Evolutionary conservation across 2,888 invertebrate genomes (phyloP), one percentile per base, ranked within the genome.

Genomic region (Diaperis boleti): DNA sequence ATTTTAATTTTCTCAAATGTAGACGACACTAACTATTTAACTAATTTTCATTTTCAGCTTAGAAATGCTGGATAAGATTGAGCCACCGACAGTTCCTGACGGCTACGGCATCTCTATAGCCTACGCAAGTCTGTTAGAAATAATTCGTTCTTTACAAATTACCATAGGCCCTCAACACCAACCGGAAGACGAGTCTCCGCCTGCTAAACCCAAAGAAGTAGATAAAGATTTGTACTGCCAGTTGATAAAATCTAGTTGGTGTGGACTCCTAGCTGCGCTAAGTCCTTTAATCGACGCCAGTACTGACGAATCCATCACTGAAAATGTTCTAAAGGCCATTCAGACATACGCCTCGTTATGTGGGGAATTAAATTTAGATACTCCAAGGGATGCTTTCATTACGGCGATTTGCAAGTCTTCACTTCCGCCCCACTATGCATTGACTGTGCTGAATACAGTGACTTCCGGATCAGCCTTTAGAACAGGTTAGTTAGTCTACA

Each of bases 61-160:
- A 79, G 99, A 99, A 80, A 93, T 97, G 92, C 81, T 98, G 73
- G 99, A 99, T 77, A 95, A 97, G 79, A 87, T 92, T 11, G 98
- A 99, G 74, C 94, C 98, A 4, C 97, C 97, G 0, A 82, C 87
- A 7, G 92, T 98, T 69, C 94, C 95, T n/a, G 97, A 98, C 68
- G 98, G 98, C 0, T 99, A 98, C 82, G 96, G 97, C 2, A 92
- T 99, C 63, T 97, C 98, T 0, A 89, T 98, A 33, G 96, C 97
- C 0, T 98, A 96, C 82, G 93, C 95, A 2, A 95, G 96, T 78
- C 85, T 98, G 37, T 85, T 97, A 78, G 98, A 98, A 80, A 91
- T 95, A 68, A 94, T 97, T 50, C 87, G 94, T 4, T 96, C 94
- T 5, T 88, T 93, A 69, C 90, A 91, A 29, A 86, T 90, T 72